Evolutionary conservation across 1,140 invertebrate genomes (phyloP).

Genomic region (Asobara japonica): DNA sequence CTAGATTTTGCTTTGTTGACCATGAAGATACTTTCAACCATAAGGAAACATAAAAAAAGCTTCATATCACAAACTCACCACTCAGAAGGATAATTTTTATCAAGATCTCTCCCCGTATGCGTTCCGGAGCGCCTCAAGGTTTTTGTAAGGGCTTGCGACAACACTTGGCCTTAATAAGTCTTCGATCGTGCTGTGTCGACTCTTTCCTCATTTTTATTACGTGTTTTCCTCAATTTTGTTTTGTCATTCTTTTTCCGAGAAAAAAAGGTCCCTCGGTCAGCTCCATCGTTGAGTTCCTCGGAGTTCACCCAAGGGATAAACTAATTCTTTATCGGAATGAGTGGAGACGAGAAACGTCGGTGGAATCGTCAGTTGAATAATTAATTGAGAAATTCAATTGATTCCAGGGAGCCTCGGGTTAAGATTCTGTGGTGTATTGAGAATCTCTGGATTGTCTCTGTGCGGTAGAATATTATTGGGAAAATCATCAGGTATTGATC

Average conservation of each 20-base stretch:
- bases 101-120: too few species aligned
- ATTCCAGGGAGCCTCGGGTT: not conserved
- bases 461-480: not conserved
- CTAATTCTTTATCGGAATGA: constrained; percentile 6
- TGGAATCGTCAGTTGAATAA: not conserved
- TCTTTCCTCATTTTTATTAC: constrained; percentile 11
- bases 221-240: not conserved
- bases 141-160: constrained; percentile 31
- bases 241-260: not conserved
- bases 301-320: not conserved
- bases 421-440: not conserved
- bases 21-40: too few species aligned
- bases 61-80: too few species aligned
- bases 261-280: too few species aligned
- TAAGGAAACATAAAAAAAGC: too few species aligned
- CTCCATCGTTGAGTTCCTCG: not conserved
- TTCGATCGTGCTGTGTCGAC: constrained; percentile 47
- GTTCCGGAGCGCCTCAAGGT: not conserved
- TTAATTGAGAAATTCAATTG: constrained; percentile 14
- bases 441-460: not conserved
- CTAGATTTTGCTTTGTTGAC: too few species aligned
- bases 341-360: not conserved
- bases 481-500: not conserved
- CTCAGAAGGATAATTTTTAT: too few species aligned
- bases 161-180: constrained; percentile 61